Evolutionary conservation across 1,140 invertebrate genomes (phyloP).

Genomic region (Calosoma granatense): DNA sequence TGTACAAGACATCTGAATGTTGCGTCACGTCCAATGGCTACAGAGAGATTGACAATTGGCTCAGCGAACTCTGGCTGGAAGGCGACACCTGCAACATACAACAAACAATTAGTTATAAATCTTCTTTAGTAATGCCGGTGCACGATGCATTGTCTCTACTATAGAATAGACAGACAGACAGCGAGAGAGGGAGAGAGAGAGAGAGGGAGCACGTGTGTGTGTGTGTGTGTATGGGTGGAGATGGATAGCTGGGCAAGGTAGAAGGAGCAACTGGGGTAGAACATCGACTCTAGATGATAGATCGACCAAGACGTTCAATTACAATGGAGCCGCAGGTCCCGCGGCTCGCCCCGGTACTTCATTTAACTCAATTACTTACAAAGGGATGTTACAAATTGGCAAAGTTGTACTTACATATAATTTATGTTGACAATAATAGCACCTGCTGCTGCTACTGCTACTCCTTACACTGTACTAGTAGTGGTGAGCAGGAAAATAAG

Average conservation of each 20-base stretch:
- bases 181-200: neutral
- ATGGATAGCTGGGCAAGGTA: neutral
- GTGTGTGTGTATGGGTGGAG: neutral
- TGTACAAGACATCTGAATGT: conserved; percentile 78
- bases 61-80: conserved; percentile 78
- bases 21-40: conserved; percentile 75
- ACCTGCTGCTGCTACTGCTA: neutral
- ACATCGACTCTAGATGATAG: neutral
- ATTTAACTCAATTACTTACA: neutral
- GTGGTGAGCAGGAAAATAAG: too few relatives aligned
- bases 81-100: conserved; percentile 44
- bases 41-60: conserved; percentile 71
- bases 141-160: too few relatives aligned
- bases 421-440: neutral
- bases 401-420: neutral
- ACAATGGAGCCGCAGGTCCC: neutral
- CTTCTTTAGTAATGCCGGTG: too few relatives aligned
- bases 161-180: too few relatives aligned
- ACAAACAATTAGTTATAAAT: too few relatives aligned
- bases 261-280: neutral
- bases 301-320: neutral
- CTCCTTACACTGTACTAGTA: too few relatives aligned
- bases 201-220: neutral
- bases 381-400: neutral
- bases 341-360: neutral